These are phyloP conservation scores for Lypha dubia DNA, from an alignment of 2,888 invertebrate genomes.

Conservation along the genomic window DNA sequence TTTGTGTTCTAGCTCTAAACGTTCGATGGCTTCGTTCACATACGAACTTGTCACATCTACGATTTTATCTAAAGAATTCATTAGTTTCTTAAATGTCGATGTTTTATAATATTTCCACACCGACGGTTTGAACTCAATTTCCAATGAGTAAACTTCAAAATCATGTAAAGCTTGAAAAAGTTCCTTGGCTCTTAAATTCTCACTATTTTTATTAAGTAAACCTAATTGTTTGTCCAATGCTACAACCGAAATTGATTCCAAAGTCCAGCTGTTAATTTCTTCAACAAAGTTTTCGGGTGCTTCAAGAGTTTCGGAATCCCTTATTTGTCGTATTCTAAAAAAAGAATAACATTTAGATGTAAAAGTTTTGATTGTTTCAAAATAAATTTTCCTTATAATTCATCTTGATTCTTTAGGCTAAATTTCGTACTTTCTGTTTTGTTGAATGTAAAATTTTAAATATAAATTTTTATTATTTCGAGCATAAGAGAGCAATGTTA, in stretches of 20 bases:
- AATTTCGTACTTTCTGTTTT: too few relatives aligned
- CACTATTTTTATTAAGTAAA: constrained; percentile 72
- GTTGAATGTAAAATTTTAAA: too few relatives aligned
- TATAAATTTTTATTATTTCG: too few relatives aligned
- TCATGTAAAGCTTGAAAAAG: constrained; percentile 74
- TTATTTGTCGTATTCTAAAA: constrained; percentile 81
- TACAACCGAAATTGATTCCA: constrained; percentile 85
- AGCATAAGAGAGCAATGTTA: too few relatives aligned
- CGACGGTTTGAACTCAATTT: constrained; percentile 77
- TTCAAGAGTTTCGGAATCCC: constrained; percentile 79
- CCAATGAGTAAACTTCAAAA: constrained; percentile 68
- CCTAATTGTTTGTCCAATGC: constrained; percentile 82
- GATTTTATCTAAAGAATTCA: constrained; percentile 76
- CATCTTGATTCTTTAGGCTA: too few relatives aligned
- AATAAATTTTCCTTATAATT: too few relatives aligned
- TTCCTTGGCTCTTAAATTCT: constrained; percentile 70
- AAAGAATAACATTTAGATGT: background rate
- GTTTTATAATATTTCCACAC: constrained; percentile 76
- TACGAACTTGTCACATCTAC: constrained; percentile 76
- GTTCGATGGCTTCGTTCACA: constrained; percentile 80
- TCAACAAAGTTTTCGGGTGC: constrained; percentile 84
- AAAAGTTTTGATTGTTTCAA: too few relatives aligned
- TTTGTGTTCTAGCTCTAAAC: constrained; percentile 73
- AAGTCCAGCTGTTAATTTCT: constrained; percentile 85
- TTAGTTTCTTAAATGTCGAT: constrained; percentile 74